Base-by-base conservation (phyloP, 2,797 vertebrate genomes). In the Sibirionetta formosa region DNA sequence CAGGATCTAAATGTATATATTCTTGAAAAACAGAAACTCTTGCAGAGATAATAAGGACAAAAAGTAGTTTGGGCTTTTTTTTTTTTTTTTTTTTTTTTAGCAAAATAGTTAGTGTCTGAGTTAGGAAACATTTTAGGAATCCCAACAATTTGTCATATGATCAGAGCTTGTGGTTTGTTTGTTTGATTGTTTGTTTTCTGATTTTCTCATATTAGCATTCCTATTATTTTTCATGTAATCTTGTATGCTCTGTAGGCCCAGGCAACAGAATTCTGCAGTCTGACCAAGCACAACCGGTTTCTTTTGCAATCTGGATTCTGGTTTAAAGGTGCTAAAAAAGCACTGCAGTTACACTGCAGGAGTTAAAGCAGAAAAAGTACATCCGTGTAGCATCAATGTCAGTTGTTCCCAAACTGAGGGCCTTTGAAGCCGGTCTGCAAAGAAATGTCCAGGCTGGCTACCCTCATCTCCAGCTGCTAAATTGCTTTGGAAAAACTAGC, bases 401-500 rank as follows among this genome's bases (percentile, higher is more conserved):
- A 75, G 53, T 71, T 35, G 70, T 73, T 92, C 71, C 78, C 61
- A 88, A 73, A 82, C 57, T 23, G 40, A 77, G 53, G 56, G 60
- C 53, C 81, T 86, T 86, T 85, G 91, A 73, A 88, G 66, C 82
- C 54, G 44, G 75, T 64, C 60, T 90, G 70, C 64, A 75, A 84
- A 77, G 94, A 86, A 69, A 50, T 33, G 44, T 73, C 64, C 61
- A 50, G 46, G 53, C 80, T 93, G 82, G 57, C 75, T 86, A 1
- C 77, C 56, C 57, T 96, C 78, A 57, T 68, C 68, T 84, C 83
- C 75, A 77, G 78, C 88, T 94, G 77, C 80, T 94, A 88, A 94
- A 86, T 40, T 88, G 44, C 81, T 3, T 46, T 77, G 36, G 50
- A 84, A 93, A 50, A 94, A 33, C n/a, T 70, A 73, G 31, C 31